phyloP scores from a whole-genome alignment of 1,140 invertebrate genomes.

The Forficula auricularia region DNA sequence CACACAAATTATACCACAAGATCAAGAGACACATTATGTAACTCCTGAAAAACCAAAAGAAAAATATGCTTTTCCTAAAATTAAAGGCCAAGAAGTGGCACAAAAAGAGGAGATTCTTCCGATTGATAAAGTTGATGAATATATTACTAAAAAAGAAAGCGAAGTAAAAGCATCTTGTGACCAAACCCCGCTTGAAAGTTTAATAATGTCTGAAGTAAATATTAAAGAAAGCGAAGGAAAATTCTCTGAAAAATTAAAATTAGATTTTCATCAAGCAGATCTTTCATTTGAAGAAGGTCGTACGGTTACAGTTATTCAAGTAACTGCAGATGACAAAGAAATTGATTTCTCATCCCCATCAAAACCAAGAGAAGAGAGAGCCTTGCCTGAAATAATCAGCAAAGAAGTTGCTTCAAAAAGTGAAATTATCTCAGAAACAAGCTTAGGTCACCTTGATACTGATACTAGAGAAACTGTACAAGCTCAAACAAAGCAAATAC shows the following conservation, averaged over 20 bases:
- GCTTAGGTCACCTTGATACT: constrained; percentile 3
- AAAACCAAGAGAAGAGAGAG: constrained; percentile 23
- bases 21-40: constrained; percentile 2
- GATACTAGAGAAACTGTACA: not conserved
- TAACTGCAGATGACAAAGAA: constrained; percentile 17
- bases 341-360: constrained; percentile 11
- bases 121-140: no score
- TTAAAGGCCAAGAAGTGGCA: constrained; percentile 10
- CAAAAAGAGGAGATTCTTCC: constrained; percentile 9
- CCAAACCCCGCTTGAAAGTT: constrained; percentile 14
- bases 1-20: constrained; percentile 2
- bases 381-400: constrained; percentile 24
- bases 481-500: constrained; percentile 4
- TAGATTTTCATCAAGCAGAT: constrained; percentile 15
- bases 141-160: no score
- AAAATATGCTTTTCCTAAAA: constrained; percentile 1
- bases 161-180: constrained; percentile 19
- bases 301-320: constrained; percentile 17
- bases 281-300: constrained; percentile 16
- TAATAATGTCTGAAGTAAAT: constrained; percentile 14
- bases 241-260: constrained; percentile 10
- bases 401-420: constrained; percentile 24
- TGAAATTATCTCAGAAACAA: constrained; percentile 24
- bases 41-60: constrained; percentile 6
- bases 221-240: constrained; percentile 16